Base-by-base conservation (phyloP, 2,888 invertebrate species). In the Standfussiana lucernea region DNA sequence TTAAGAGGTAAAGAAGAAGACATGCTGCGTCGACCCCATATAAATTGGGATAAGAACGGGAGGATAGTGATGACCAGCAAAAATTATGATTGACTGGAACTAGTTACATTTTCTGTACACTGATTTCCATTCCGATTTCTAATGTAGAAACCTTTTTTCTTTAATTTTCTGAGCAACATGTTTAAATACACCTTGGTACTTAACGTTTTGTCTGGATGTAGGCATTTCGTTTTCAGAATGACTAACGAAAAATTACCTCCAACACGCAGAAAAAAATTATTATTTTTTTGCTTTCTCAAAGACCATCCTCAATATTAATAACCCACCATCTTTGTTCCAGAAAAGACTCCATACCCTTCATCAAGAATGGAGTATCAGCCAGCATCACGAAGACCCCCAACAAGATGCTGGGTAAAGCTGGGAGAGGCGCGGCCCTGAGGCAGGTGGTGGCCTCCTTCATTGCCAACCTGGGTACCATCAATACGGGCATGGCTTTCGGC, bases 401-500 rank as follows among this genome's bases (percentile, higher is more conserved):
- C 37, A 80, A 89, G n/a, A 87, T 89, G 69, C 83, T 91, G 6
- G 86, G 89, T 42, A 97, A 97, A 82, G 90, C 92, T 53, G 93
- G 94, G 53, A 86, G 97, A 69, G 97, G 97, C 21, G 96, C 96
- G 84, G 96, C 97, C 0, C 88, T 96, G 21, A 91, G 94, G 72
- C 97, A 98, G 93, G 97, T 98, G 32, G 50, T 97, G 85, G 97
- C 97, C 0, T 97, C 98, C 0, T 93, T 98, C 62, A 95, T 97
- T 13, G 98, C 97, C 5, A 98, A 98, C 89, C 91, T 98, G 21
- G 98, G 98, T 0, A 98, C 98, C 47, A 97, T 98, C 77, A 98
- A 98, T 91, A 98, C 98, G 0, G 98, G 98, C 61, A 97, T 98
- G 97, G 97, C 97, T 0, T 98, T 98, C 88, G 98, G 98, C 0